Conservation (phyloP, 2,113 vertebrate species). For the Piliocolobus tephrosceles region DNA sequence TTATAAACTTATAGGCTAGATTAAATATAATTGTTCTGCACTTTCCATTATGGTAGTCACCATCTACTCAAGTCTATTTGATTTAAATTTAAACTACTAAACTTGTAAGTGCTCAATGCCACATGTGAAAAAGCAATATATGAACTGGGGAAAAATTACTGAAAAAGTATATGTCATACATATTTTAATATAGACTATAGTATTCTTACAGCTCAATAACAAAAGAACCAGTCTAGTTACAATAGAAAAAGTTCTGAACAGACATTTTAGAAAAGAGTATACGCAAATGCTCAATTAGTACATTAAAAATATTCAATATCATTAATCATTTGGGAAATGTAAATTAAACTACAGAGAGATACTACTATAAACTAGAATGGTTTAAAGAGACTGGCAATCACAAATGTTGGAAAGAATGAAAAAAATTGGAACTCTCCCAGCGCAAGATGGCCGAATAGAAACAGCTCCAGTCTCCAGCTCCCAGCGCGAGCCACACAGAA, state of each 20-base stretch:
- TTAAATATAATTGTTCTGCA: neutral
- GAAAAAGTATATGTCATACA: neutral
- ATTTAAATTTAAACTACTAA: neutral
- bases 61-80: neutral
- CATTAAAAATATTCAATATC: neutral
- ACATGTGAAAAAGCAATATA: neutral
- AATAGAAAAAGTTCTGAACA: neutral
- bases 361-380: neutral
- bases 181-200: neutral
- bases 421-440: neutral
- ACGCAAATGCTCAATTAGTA: neutral
- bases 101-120: neutral
- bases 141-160: neutral
- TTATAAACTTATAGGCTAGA: neutral
- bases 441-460: too few relatives aligned
- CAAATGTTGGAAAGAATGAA: neutral
- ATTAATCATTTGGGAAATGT: neutral
- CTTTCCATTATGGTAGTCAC: neutral
- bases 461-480: too few relatives aligned
- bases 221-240: neutral
- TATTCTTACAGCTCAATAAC: neutral
- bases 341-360: neutral
- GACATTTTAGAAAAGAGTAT: neutral
- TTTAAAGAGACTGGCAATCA: neutral
- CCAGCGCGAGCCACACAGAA: too few relatives aligned